These are phyloP conservation scores for Tapera naevia DNA, from an alignment of 2,797 vertebrate species.

Conservation along the genomic window DNA sequence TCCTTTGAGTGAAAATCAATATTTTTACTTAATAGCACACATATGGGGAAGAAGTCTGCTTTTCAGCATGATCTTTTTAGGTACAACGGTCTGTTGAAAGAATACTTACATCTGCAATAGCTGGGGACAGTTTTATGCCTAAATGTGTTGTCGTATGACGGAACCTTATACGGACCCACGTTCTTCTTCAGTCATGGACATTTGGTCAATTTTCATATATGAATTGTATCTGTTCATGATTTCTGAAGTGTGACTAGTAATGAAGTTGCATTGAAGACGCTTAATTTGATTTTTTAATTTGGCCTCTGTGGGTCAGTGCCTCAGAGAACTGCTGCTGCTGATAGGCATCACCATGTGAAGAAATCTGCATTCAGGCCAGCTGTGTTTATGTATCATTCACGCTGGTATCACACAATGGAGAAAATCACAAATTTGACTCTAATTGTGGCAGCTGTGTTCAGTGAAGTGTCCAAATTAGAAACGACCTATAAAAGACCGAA, in stretches of 20 bases:
- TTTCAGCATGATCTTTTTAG: background rate
- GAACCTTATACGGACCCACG: background rate
- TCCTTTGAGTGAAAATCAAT: background rate
- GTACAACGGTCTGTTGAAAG: background rate
- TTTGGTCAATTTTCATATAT: background rate
- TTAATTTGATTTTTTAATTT: conserved; percentile 67
- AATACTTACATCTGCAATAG: background rate
- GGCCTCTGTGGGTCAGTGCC: conserved; percentile 46
- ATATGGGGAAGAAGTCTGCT: background rate
- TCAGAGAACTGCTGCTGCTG: background rate
- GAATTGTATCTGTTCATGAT: background rate
- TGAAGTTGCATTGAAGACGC: conserved; percentile 9
- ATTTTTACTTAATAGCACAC: background rate
- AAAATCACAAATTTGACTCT: conserved; percentile 66
- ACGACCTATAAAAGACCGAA: conserved; percentile 29
- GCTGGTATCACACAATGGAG: conserved; percentile 51
- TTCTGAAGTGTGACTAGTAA: conserved; percentile 30
- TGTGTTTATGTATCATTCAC: conserved; percentile 62
- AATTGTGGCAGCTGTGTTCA: conserved; percentile 70
- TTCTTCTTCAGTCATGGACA: background rate
- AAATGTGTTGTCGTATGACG: background rate
- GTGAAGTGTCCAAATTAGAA: conserved; percentile 69
- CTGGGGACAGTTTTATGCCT: background rate
- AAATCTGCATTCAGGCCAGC: conserved; percentile 54
- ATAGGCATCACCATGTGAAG: conserved; percentile 7